These are phyloP conservation scores for Neoaliturus tenellus DNA, from an alignment of 2,888 invertebrate species.

Conservation along the genomic window DNA sequence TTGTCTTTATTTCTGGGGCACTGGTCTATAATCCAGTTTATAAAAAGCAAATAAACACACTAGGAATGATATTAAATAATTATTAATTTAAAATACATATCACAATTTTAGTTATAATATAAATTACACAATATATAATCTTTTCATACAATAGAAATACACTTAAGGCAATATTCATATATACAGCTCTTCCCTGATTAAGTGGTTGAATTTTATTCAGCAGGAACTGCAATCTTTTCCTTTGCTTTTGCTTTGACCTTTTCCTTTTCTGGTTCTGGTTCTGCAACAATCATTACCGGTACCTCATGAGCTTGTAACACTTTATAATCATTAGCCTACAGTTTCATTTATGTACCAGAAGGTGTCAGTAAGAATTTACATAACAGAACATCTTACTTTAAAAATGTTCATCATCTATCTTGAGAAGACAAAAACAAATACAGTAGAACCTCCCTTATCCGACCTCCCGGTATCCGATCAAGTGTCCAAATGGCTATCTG, in stretches of 20 bases:
- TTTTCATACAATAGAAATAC: constrained; percentile 24
- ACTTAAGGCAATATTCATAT: constrained; percentile 40
- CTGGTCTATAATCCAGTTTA: neutral
- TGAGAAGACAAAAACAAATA: too few species aligned
- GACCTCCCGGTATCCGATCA: too few species aligned
- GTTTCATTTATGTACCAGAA: too few species aligned
- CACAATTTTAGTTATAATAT: neutral
- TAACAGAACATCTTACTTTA: too few species aligned
- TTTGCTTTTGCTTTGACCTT: constrained; percentile 11
- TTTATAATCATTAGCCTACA: too few species aligned
- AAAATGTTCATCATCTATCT: too few species aligned
- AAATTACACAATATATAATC: neutral
- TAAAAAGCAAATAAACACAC: neutral
- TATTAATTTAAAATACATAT: neutral
- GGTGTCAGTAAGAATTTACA: too few species aligned
- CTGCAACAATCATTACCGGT: too few species aligned
- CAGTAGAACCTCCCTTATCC: too few species aligned
- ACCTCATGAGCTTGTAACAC: too few species aligned
- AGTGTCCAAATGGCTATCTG: too few species aligned
- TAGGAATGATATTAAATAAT: neutral
- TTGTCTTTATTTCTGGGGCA: too few species aligned
- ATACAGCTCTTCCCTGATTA: neutral
- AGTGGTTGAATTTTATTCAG: neutral
- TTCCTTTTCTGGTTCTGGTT: constrained; percentile 26
- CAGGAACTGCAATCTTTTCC: constrained; percentile 28